A percentile compares a stretch with the other conserved stretches of the same genome.
Conservation (phyloP, 1,140 invertebrate species). For the Rhopalosiphum maidis region DNA sequence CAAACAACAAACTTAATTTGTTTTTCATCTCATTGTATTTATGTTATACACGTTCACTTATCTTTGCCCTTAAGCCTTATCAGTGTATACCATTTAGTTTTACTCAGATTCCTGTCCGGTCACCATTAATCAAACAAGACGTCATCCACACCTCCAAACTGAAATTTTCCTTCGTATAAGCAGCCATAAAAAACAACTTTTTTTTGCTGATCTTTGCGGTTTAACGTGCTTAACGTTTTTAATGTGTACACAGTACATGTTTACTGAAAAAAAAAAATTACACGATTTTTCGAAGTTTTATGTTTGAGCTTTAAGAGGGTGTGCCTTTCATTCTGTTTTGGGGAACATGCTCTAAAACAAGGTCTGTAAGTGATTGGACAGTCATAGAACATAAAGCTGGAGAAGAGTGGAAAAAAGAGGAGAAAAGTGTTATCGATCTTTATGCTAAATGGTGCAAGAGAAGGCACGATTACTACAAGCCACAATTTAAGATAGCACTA, state of each 20-base stretch:
- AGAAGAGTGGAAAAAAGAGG: neutral
- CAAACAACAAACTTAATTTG: neutral
- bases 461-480: neutral
- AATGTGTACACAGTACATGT: neutral
- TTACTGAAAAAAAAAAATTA: neutral
- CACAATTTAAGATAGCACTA: neutral
- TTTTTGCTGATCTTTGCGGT: slow-evolving; percentile 21
- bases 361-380: neutral
- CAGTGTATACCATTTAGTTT: neutral
- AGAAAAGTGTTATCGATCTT: neutral
- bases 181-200: neutral
- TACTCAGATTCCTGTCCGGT: neutral
- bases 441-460: neutral
- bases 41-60: neutral
- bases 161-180: neutral
- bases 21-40: neutral
- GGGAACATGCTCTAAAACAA: neutral
- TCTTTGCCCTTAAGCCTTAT: neutral
- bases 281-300: neutral
- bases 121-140: slow-evolving; percentile 19
- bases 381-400: neutral
- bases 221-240: neutral
- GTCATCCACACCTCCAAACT: slow-evolving; percentile 22
- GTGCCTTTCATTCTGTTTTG: neutral
- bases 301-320: neutral